phyloP scores from a whole-genome alignment of 2,113 vertebrate species.

The Albula glossodonta region DNA sequence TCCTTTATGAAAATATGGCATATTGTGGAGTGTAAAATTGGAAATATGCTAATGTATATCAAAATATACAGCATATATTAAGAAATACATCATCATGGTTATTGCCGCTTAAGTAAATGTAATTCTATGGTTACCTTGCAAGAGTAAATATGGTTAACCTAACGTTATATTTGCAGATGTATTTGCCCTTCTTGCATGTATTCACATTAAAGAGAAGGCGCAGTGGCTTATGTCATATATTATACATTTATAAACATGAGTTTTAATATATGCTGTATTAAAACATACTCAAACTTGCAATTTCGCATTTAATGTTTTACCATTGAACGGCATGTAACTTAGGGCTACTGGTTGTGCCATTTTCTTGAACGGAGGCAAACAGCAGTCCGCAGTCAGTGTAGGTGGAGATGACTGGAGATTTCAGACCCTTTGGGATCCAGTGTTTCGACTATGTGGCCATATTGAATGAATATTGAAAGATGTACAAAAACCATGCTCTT shows the following conservation, averaged over 20 bases:
- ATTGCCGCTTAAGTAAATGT: not conserved
- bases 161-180: not conserved
- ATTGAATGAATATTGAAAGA: not conserved
- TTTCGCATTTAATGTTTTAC: not conserved
- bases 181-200: not conserved
- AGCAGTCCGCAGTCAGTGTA: not conserved
- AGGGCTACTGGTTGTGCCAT: not conserved
- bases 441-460: not conserved
- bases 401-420: not conserved
- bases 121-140: not conserved
- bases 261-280: not conserved
- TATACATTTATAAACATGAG: not conserved
- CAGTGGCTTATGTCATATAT: not conserved
- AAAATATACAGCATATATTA: constrained; percentile 5
- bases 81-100: not conserved
- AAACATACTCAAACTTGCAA: not conserved
- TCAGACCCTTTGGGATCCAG: not conserved
- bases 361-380: not conserved
- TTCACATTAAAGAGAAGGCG: not conserved
- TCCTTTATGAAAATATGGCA: not conserved
- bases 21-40: not conserved
- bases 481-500: not conserved
- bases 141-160: not conserved
- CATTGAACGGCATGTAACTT: not conserved
- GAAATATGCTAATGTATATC: not conserved